A percentile compares a stretch with the other conserved stretches of the same genome.
These are phyloP conservation scores for Orthonychiurus folsomi DNA, from an alignment of 2,888 invertebrate species.

Conservation along the genomic window DNA sequence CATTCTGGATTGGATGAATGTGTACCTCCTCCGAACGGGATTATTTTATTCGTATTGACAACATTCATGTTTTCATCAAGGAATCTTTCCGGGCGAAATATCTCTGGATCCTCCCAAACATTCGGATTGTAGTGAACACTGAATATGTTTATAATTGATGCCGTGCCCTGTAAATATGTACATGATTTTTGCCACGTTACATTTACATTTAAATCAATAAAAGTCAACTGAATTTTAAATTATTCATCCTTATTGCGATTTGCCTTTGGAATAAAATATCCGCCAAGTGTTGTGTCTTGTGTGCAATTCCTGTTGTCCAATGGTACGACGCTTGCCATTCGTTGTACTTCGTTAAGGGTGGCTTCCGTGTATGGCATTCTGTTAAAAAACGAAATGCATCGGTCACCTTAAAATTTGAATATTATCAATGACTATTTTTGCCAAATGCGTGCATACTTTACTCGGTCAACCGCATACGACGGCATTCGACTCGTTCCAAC, in stretches of 20 bases:
- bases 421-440: neutral
- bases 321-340: conserved; percentile 31
- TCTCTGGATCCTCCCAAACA: conserved; percentile 22
- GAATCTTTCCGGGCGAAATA: conserved; percentile 27
- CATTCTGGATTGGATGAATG: too few relatives aligned
- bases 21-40: conserved; percentile 31
- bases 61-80: conserved; percentile 21
- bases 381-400: conserved; percentile 8
- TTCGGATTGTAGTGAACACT: conserved; percentile 23
- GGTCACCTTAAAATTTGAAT: neutral
- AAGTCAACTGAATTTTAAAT: neutral
- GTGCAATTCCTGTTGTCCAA: conserved; percentile 16
- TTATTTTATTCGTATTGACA: conserved; percentile 24
- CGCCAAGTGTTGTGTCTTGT: conserved; percentile 6
- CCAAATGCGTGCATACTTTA: conserved; percentile 11
- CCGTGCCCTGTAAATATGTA: conserved; percentile 20
- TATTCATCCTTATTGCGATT: neutral
- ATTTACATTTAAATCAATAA: neutral
- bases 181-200: neutral
- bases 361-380: conserved; percentile 31
- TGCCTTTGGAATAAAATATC: conserved; percentile 9
- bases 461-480: conserved; percentile 11
- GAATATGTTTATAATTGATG: conserved; percentile 22
- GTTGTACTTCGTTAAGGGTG: conserved; percentile 23
- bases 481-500: conserved; percentile 14